Base-by-base conservation (phyloP, 1,140 invertebrate species). In the Diabrotica virgifera region DNA sequence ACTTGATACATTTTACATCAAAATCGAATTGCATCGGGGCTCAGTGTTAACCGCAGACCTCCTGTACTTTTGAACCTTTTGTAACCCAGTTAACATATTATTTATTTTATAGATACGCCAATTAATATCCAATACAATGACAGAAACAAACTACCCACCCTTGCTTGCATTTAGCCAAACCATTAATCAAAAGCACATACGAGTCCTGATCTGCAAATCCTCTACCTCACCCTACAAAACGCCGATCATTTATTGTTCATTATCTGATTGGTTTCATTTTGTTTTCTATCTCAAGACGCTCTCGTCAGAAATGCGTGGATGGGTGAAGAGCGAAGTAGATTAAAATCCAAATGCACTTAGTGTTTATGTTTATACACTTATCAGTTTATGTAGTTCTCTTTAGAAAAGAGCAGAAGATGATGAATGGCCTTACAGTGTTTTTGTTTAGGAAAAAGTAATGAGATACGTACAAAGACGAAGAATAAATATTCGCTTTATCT, bases 211-310 rank as follows among this genome's bases (percentile, higher is more conserved):
- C 24, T 24, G 24, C 24, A 24, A 24, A 24, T 24, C 24, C 24
- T 24, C 24, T 24, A 24, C 24, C 24, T 24, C 24, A 24, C 24
- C 24, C 24, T 24, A 24, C 24, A 59, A 59, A 59, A 51, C 58
- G 58, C 37, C 14, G 7, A 36, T 59, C 58, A 59, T 59, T 59
- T 59, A 46, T 59, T 59, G 38, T 59, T 59, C 58, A 59, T 59
- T 59, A 59, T 59, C 58, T 59, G 58, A 59, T 59, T 59, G 40
- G 58, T 59, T 51, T 46, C 58, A 51, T 59, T 59, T 59, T 59
- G 58, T 59, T 59, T 51, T 50, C 58, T 59, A 59, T 59, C 58
- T 59, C 9, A 8, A 38, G 14, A 36, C 36, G 13, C 37, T n/a
- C 38, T 40, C 24, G 24, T 24, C 24, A 46, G 40, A 46, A 36